Conservation (phyloP, 2,797 vertebrate genomes). For the Acanthis flammea region DNA sequence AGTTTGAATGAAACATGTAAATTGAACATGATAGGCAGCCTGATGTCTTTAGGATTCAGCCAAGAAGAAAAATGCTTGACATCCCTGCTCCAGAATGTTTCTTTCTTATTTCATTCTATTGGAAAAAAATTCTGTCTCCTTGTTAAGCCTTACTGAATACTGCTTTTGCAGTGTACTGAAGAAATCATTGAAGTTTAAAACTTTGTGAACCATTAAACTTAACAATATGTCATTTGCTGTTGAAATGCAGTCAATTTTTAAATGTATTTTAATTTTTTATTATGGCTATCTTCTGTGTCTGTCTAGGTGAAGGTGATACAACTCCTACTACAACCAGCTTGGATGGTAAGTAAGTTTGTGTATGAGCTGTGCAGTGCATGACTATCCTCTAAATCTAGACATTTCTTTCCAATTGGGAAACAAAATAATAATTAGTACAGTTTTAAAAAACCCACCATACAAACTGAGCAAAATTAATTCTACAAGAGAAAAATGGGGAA, state of each 20-base stretch:
- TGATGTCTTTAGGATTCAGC: neutral
- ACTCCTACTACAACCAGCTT: constrained; percentile 71
- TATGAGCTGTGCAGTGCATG: neutral
- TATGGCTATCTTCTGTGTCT: neutral
- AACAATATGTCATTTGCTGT: neutral
- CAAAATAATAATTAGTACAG: neutral
- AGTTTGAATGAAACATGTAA: neutral
- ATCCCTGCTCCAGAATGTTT: neutral
- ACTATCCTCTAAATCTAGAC: neutral
- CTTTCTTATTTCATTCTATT: neutral
- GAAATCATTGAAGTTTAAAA: neutral
- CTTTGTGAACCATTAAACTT: neutral
- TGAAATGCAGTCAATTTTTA: neutral
- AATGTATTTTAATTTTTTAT: constrained; percentile 19
- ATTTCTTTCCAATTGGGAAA: neutral
- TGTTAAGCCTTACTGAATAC: neutral
- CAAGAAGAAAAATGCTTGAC: neutral
- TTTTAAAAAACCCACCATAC: rapidly evolving
- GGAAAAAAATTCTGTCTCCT: neutral
- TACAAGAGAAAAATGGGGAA: neutral
- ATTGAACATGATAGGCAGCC: neutral
- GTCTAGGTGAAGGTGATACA: constrained; percentile 78
- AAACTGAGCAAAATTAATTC: neutral
- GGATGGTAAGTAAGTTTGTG: constrained; percentile 75
- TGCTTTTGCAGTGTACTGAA: neutral